Evolutionary conservation across 2,113 vertebrate species (phyloP), one percentile per base, ranked within the genome.

Genomic region (Tachuris rubrigastra): DNA sequence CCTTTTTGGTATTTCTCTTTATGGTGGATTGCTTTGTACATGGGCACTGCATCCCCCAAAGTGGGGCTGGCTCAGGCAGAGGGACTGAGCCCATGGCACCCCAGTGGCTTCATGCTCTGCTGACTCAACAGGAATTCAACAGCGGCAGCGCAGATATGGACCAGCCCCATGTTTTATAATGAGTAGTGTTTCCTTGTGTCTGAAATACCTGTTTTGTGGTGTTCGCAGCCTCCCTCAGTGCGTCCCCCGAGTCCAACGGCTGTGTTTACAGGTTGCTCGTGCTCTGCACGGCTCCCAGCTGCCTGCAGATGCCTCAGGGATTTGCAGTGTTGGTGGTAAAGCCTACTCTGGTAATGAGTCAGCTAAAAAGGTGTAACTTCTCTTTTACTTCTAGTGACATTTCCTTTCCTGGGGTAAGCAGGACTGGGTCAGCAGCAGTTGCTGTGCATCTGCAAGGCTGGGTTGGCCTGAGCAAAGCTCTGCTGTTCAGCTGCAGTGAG

Each of bases 1-100:
- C 80, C 31, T 97, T 97, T 94, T 96, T 10, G 35, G 65, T 91
- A 25, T 92, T 95, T 92, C 84, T 94, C 82, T 95, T 95, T 92
- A 23, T 6, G 60, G 62, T 88, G 67, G 87, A 86, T 85, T 89
- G 63, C 44, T 96, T 84, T 94, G 75, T 74, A 41, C 10, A 5
- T 18, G 73, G 68, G 44, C 30, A 55, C 33, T 62, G 52, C 17
- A 7, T 78, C 50, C 42, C 49, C 28, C 31, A 23, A 31, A 35
- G 12, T 1, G 2, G 30, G 27, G 44, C 76, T 84, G 75, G 27
- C 33, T 94, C 16, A 3, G 65, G 52, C 73, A 59, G 72, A 42
- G 60, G 56, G 65, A 19, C 59, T 3, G 7, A 77, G 46, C 77
- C 72, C 14, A 2, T 5, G 2, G 55, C 41, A 81, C 31, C 46